A percentile compares a stretch with the other conserved stretches of the same genome.
phyloP scores from a whole-genome alignment of 2,888 invertebrate genomes.

The Sylvicola fuscatus region DNA sequence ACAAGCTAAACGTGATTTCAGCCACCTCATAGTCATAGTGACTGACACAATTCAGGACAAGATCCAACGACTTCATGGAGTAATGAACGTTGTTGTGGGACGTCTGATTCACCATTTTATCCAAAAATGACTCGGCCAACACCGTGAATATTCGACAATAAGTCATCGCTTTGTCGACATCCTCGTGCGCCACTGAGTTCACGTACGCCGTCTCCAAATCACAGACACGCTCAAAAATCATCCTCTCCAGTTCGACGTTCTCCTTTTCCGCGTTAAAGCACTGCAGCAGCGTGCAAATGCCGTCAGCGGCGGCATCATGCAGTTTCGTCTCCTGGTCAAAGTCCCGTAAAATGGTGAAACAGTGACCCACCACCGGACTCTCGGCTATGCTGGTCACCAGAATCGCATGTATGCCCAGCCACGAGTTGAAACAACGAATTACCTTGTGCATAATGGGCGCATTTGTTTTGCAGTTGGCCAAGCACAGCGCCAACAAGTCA shows the following conservation, averaged over 20 bases:
- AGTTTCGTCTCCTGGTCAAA: conserved; percentile 38
- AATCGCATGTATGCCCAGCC: conserved; percentile 72
- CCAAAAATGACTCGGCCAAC: conserved; percentile 74
- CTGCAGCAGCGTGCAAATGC: conserved; percentile 68
- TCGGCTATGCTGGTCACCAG: conserved; percentile 51
- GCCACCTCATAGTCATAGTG: conserved; percentile 96
- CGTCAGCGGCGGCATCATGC: conserved; percentile 82
- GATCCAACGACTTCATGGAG: conserved; percentile 65
- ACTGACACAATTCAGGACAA: conserved; percentile 78
- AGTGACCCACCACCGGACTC: conserved; percentile 49
- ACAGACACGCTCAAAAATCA: conserved; percentile 63
- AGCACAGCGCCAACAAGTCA: conserved; percentile 58
- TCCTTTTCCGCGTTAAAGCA: conserved; percentile 56
- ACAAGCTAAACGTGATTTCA: conserved; percentile 85
- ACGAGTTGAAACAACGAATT: conserved; percentile 73
- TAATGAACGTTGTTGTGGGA: conserved; percentile 43
- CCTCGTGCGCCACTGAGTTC: conserved; percentile 78
- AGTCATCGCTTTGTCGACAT: conserved; percentile 83
- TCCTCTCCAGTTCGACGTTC: conserved; percentile 50
- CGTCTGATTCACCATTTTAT: conserved; percentile 50
- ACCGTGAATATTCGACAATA: conserved; percentile 92
- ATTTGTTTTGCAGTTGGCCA: conserved; percentile 41
- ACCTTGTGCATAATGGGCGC: conserved; percentile 49
- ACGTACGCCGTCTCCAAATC: conserved; percentile 72
- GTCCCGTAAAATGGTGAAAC: conserved; percentile 46